These are phyloP conservation scores for Triplophysa yarkandensis DNA, from an alignment of 2,797 vertebrate genomes.

Conservation along the genomic window DNA sequence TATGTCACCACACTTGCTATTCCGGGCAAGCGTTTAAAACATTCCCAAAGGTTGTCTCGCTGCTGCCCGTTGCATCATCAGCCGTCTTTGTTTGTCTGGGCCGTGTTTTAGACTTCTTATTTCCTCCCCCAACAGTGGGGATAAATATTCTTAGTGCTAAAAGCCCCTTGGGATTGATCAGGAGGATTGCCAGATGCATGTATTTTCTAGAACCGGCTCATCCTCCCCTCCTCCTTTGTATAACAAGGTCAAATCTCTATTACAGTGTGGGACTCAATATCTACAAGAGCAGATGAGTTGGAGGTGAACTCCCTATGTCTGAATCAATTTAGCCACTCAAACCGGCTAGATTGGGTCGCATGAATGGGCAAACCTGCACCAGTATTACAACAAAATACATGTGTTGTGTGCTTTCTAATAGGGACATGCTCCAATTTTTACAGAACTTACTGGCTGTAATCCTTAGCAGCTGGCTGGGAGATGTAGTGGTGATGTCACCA, in stretches of 20 bases:
- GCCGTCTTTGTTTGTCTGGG: conserved; percentile 30
- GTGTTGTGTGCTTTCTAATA: conserved; percentile 4
- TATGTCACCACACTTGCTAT: conserved; percentile 20
- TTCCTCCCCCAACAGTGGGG: conserved; percentile 57
- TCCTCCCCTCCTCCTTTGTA: conserved; percentile 54
- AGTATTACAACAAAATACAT: background rate
- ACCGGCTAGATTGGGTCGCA: background rate
- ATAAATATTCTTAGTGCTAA: conserved; percentile 67
- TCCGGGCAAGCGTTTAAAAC: background rate
- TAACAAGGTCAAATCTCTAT: conserved; percentile 59
- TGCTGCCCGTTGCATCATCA: conserved; percentile 6
- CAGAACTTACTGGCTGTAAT: conserved; percentile 18
- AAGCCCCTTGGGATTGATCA: conserved; percentile 62
- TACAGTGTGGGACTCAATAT: conserved; percentile 54
- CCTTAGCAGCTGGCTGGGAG: conserved; percentile 18
- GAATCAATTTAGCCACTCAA: conserved; percentile 28
- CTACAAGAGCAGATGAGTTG: conserved; percentile 55
- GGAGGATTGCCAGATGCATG: conserved; percentile 49
- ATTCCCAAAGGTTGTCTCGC: conserved; percentile 10
- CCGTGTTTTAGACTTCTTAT: conserved; percentile 53
- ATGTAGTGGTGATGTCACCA: background rate
- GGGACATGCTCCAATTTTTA: conserved; percentile 30
- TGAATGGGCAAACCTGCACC: background rate
- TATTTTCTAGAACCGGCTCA: conserved; percentile 51
- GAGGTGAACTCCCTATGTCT: conserved; percentile 56